Conservation (phyloP, 2,797 vertebrate genomes). For the Phataginus tricuspis region DNA sequence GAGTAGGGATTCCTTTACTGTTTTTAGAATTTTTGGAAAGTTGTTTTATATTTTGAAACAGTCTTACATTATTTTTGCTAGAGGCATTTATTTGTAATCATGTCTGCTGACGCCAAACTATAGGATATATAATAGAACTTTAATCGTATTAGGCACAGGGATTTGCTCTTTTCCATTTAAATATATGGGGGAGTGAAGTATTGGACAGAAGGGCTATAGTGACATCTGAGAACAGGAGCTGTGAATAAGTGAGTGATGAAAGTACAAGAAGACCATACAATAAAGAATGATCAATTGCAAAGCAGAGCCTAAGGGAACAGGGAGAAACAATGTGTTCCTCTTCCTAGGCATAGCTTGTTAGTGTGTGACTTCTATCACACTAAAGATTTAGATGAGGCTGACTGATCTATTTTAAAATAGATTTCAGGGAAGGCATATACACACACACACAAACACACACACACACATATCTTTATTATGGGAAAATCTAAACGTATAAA, state of each 20-base stretch:
- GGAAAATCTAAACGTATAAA: background rate
- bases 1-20: background rate
- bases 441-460: background rate
- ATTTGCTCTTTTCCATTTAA: background rate
- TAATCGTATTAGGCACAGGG: background rate
- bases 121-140: background rate
- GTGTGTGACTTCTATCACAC: background rate
- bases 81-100: background rate
- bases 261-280: background rate
- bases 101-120: background rate
- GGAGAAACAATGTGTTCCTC: background rate
- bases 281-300: background rate
- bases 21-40: background rate
- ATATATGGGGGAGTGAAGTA: background rate
- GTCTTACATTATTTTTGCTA: background rate
- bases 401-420: conserved; percentile 38
- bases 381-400: background rate
- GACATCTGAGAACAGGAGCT: background rate
- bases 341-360: background rate
- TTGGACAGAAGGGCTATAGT: background rate
- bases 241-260: background rate
- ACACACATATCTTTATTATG: background rate
- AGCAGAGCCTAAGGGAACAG: background rate
- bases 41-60: background rate
- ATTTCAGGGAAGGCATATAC: background rate